Conservation (phyloP, 2,113 vertebrate genomes). For the Tragelaphus imberbis region DNA sequence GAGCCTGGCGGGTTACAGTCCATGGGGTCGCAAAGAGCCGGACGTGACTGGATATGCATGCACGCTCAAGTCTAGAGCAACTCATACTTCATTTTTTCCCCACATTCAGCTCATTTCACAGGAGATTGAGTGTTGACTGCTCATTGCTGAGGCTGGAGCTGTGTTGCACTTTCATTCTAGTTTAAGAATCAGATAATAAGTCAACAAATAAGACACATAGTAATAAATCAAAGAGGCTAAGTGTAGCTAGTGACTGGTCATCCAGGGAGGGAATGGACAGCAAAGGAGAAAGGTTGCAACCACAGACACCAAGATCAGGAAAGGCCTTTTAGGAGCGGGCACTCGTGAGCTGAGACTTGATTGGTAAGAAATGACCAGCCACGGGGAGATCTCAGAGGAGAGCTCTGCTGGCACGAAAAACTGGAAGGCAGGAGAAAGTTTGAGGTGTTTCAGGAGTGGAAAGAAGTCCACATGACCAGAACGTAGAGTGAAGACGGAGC, state of each 20-base stretch:
- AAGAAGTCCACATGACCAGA: background rate
- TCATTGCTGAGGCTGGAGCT: background rate
- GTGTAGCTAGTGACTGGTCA: background rate
- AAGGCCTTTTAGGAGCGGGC: background rate
- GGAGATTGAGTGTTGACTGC: background rate
- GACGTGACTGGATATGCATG: background rate
- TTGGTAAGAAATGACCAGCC: background rate
- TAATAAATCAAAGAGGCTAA: background rate
- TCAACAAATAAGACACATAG: background rate
- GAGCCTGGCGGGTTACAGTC: background rate
- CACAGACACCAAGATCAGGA: background rate
- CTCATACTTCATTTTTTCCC: background rate
- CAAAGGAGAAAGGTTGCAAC: background rate
- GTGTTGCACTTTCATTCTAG: background rate
- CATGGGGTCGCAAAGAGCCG: background rate
- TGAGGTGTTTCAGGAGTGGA: background rate
- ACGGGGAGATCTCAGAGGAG: background rate
- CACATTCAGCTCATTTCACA: background rate
- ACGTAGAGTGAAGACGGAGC: too few relatives aligned
- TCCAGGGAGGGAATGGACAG: fast-evolving
- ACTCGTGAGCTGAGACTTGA: background rate
- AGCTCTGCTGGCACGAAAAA: background rate
- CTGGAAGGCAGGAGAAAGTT: background rate
- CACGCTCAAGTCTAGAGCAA: background rate
- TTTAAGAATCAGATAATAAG: background rate